A percentile compares a stretch with the other conserved stretches of the same genome.
Conservation (phyloP, 2,888 invertebrate genomes). For the Caenorhabditis parvicauda region DNA sequence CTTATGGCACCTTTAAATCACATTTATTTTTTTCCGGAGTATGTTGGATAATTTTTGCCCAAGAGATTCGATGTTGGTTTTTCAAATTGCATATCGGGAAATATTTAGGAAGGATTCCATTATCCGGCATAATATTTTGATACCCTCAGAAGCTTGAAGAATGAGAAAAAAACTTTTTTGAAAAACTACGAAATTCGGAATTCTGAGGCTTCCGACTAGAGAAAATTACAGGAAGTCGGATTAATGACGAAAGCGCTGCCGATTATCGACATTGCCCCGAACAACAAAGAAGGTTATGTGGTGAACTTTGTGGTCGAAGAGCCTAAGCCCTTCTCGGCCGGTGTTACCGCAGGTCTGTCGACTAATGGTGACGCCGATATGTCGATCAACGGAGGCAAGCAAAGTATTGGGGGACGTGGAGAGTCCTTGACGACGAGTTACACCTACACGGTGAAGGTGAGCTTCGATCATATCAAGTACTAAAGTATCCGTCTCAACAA, state of each 20-base stretch:
- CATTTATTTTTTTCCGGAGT: too few species aligned
- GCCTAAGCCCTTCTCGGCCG: conserved; percentile 63
- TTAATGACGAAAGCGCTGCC: conserved; percentile 84
- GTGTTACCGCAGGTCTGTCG: conserved; percentile 56
- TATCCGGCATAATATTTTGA: too few species aligned
- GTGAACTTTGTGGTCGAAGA: conserved; percentile 85
- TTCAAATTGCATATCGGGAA: too few species aligned
- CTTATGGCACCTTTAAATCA: too few species aligned
- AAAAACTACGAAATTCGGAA: neutral
- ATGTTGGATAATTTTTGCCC: too few species aligned
- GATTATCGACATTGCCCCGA: conserved; percentile 82
- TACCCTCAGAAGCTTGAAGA: too few species aligned
- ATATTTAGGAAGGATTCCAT: too few species aligned
- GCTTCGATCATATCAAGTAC: too few species aligned
- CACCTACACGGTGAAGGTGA: conserved; percentile 49
- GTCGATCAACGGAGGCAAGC: conserved; percentile 41
- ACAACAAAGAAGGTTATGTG: conserved; percentile 64
- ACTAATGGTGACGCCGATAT: conserved; percentile 56
- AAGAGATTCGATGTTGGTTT: too few species aligned
- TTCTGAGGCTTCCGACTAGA: neutral
- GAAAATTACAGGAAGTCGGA: conserved; percentile 67
- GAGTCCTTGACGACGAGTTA: conserved; percentile 49
- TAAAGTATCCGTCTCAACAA: too few species aligned
- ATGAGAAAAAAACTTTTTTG: too few species aligned
- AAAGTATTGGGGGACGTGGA: conserved; percentile 50